Percentiles rank a stretch among this genome's conserved stretches.
Evolutionary conservation across 2,113 vertebrate species (phyloP).

Genomic region (Sceloporus tristichus): DNA sequence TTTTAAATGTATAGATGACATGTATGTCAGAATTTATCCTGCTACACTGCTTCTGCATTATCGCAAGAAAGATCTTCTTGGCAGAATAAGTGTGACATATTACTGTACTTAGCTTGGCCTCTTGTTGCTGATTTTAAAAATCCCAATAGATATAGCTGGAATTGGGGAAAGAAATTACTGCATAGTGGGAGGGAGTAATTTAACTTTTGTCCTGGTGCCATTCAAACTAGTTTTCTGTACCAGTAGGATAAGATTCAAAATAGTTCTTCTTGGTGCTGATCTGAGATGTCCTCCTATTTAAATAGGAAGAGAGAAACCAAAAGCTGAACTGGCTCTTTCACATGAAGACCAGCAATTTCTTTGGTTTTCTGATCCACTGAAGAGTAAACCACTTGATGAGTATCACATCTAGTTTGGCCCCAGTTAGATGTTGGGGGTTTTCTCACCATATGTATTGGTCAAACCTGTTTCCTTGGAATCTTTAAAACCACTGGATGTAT

Average conservation of each 20-base stretch:
- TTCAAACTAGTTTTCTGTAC: no score
- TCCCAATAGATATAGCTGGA: neutral
- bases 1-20: neutral
- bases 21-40: neutral
- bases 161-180: neutral
- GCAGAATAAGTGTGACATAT: neutral
- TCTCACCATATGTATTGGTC: neutral
- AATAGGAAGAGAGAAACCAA: neutral
- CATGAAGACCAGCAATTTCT: neutral
- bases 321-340: neutral
- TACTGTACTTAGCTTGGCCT: neutral
- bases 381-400: neutral
- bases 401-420: neutral
- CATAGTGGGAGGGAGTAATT: neutral
- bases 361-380: neutral
- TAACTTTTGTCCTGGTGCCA: neutral
- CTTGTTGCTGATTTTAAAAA: no score
- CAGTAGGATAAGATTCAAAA: neutral
- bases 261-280: neutral
- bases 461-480: neutral
- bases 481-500: neutral
- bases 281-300: no score
- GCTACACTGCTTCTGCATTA: neutral
- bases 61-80: constrained; percentile 19
- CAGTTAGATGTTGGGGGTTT: constrained; percentile 1